A percentile compares a stretch with the other conserved stretches of the same genome.
Conservation (phyloP, 1,140 invertebrate species). For the Nasonia vitripennis region DNA sequence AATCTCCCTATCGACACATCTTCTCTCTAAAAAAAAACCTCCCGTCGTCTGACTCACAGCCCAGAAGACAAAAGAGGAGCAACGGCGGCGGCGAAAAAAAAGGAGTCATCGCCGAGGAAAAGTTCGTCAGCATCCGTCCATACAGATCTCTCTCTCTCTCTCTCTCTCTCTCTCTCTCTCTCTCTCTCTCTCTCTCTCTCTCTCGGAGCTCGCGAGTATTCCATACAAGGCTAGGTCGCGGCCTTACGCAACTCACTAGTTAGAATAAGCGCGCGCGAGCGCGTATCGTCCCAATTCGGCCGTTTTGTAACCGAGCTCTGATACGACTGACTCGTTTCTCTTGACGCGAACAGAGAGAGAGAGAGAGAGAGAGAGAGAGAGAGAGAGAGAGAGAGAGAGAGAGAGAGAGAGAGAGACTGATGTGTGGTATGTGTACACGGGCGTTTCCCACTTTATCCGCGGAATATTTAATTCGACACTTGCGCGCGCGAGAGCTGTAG, state of each 20-base stretch:
- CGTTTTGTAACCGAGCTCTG: constrained; percentile 14
- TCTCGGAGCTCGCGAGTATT: not conserved
- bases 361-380: not conserved
- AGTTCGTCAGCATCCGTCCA: not conserved
- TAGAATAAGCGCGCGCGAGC: not conserved
- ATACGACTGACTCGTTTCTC: not conserved
- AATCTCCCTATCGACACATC: not conserved
- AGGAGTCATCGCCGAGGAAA: not conserved
- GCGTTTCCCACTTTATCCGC: not conserved
- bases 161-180: not conserved
- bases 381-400: too few relatives aligned
- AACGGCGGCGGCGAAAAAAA: not conserved
- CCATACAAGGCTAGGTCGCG: not conserved
- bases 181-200: not conserved
- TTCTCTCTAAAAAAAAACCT: not conserved
- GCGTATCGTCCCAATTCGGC: constrained; percentile 20
- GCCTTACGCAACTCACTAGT: constrained; percentile 19
- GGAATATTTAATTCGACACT: not conserved
- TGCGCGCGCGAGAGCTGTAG: not conserved
- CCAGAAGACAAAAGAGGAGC: not conserved
- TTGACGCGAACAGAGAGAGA: not conserved
- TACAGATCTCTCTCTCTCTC: not conserved
- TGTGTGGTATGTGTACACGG: not conserved
- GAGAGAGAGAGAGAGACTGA: too few relatives aligned
- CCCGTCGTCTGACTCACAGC: not conserved